A percentile compares a stretch with the other conserved stretches of the same genome.
Evolutionary conservation across 2,113 vertebrate species (phyloP).

Genomic region (Grus americana): DNA sequence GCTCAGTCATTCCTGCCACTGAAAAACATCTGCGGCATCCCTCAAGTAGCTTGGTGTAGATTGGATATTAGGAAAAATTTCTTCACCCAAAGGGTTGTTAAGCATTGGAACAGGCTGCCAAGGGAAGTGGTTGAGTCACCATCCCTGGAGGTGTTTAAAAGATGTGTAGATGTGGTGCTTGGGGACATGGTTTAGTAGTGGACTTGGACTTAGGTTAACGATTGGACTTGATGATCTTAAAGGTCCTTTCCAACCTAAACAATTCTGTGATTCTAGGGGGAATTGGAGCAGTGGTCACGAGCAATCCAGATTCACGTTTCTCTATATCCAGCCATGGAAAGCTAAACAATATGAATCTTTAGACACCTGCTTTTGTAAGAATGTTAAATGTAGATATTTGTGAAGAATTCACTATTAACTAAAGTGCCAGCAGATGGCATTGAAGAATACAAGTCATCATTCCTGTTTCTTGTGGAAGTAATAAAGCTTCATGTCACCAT

Average conservation of each 20-base stretch:
- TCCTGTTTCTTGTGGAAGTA: not conserved
- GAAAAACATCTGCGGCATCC: not conserved
- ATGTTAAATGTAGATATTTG: not conserved
- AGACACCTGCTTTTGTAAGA: not conserved
- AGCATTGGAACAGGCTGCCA: too few relatives aligned
- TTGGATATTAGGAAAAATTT: too few relatives aligned
- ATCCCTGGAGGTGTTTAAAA: too few relatives aligned
- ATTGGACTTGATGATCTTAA: too few relatives aligned
- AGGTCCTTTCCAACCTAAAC: too few relatives aligned
- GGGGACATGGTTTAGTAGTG: too few relatives aligned
- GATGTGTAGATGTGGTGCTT: too few relatives aligned
- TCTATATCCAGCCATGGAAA: not conserved
- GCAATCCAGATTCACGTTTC: not conserved
- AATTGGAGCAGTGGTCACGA: not conserved
- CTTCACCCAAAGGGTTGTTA: too few relatives aligned
- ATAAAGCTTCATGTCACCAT: not conserved
- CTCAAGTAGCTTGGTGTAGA: not conserved
- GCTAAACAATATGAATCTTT: not conserved
- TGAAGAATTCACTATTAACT: not conserved
- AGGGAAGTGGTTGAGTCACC: too few relatives aligned
- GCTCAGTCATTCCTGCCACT: not conserved
- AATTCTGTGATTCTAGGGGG: too few relatives aligned
- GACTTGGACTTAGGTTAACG: too few relatives aligned
- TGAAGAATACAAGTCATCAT: constrained; percentile 30
- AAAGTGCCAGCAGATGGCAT: constrained; percentile 50